Base-by-base conservation (phyloP, 2,113 vertebrate genomes). In the Cisticola juncidis region DNA sequence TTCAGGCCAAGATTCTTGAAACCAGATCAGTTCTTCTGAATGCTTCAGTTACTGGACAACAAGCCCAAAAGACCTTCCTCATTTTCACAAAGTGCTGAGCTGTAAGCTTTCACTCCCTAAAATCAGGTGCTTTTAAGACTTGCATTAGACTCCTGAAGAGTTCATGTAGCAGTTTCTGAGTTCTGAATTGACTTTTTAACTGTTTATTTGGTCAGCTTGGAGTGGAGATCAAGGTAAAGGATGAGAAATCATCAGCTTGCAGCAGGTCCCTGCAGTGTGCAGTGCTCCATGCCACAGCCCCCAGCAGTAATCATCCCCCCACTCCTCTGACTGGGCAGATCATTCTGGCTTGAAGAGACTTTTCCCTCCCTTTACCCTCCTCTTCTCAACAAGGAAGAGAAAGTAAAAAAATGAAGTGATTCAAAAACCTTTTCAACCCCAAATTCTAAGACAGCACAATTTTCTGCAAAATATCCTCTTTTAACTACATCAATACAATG, bases 1-100 rank as follows among this genome's bases (percentile, higher is more conserved):
- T 96, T 95, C 58, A 92, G 87, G 78, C 62, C 50, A 82, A 66
- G 57, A 84, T 71, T 91, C 73, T 68, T 88, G 60, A 91, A 91
- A 77, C 21, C 26, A 77, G 64, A 95, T 62, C 54, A 88, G 68
- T 51, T 92, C 80, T 77, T 80, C 64, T 93, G 93, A 90, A 85
- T 1, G 14, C 81, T 77, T 91, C 71, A 77, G 33, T 88, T 94
- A 76, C 76, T 72, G 78, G 73, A 89, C 74, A 83, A 68, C 61
- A 36, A 81, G 33, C 53, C 61, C 82, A 48, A 91, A 92, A 91
- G 57, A 80, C 44, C 8, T 95, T 74, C 45, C 11, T 80, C 40
- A 50, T 95, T 77, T 84, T 40, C 74, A 85, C 69, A 38, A 50
- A 94, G 44, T 69, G 36, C 53, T 79, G 64, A 89, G 60, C 48